A percentile compares a stretch with the other conserved stretches of the same genome.
These are phyloP conservation scores for Corythornis leucogaster DNA, from an alignment of 2,797 vertebrate species.

Conservation along the genomic window DNA sequence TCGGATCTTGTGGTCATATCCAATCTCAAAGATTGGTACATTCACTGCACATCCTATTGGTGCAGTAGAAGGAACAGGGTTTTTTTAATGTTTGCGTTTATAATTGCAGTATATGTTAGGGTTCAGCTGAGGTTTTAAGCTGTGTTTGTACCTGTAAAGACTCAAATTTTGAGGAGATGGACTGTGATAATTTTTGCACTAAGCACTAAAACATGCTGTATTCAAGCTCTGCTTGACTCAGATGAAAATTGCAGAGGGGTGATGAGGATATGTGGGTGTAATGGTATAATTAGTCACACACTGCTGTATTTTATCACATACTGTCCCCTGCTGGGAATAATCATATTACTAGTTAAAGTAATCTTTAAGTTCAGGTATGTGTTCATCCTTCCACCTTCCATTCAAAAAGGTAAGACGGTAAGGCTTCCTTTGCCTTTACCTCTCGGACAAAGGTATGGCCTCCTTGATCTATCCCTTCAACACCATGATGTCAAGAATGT, in stretches of 20 bases:
- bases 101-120: neutral
- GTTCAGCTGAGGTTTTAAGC: neutral
- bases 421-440: neutral
- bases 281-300: constrained; percentile 19
- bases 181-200: neutral
- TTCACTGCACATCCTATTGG: neutral
- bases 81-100: neutral
- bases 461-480: neutral
- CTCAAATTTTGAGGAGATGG: neutral
- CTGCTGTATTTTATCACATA: constrained; percentile 56
- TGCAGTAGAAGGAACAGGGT: neutral
- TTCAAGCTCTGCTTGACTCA: neutral
- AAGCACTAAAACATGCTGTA: neutral
- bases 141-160: neutral
- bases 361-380: neutral
- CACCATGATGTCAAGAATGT: neutral
- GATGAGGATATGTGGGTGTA: constrained; percentile 18
- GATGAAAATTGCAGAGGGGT: neutral
- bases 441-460: neutral
- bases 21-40: neutral
- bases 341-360: neutral
- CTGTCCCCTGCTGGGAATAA: constrained; percentile 62
- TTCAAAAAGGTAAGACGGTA: neutral
- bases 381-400: neutral
- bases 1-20: neutral